Percentiles rank a stretch among this genome's conserved stretches.
phyloP scores from a whole-genome alignment of 2,797 vertebrate genomes.

The Halcyon leucocephala region DNA sequence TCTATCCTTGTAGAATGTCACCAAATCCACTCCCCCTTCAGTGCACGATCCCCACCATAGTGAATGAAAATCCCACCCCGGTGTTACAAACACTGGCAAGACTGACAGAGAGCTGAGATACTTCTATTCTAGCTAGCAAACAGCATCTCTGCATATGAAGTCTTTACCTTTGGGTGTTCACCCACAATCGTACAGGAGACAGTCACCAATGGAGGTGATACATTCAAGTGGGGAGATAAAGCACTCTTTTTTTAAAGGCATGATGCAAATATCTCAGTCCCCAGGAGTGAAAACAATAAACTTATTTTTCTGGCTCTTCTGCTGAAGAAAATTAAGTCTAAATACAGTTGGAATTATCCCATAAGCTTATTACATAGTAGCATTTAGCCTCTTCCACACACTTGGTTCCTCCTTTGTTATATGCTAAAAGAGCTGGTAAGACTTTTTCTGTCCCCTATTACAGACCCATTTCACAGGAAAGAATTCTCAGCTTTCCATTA shows the following conservation, averaged over 20 bases:
- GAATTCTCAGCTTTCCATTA: background rate
- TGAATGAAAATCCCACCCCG: background rate
- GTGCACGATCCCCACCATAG: background rate
- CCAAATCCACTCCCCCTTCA: background rate
- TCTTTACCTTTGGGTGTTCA: background rate
- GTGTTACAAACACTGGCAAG: background rate
- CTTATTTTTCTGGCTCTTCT: slow-evolving; percentile 22
- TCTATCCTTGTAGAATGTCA: background rate
- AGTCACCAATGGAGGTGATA: background rate
- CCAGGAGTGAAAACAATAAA: slow-evolving; percentile 26
- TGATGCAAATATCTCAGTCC: background rate
- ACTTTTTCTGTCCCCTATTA: background rate
- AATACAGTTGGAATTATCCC: slow-evolving; percentile 15
- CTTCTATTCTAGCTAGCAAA: background rate
- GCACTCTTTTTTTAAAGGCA: background rate
- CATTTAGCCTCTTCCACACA: background rate
- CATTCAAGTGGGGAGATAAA: background rate
- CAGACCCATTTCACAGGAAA: background rate
- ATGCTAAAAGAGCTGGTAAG: background rate
- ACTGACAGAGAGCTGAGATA: background rate
- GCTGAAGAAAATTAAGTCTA: slow-evolving; percentile 37
- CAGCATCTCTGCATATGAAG: background rate
- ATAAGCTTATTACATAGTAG: slow-evolving; percentile 16
- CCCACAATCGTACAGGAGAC: background rate
- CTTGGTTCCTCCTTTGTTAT: background rate